A percentile compares a stretch with the other conserved stretches of the same genome.
These are phyloP conservation scores for Aplodontia rufa DNA, from an alignment of 2,113 vertebrate genomes.

Conservation along the genomic window DNA sequence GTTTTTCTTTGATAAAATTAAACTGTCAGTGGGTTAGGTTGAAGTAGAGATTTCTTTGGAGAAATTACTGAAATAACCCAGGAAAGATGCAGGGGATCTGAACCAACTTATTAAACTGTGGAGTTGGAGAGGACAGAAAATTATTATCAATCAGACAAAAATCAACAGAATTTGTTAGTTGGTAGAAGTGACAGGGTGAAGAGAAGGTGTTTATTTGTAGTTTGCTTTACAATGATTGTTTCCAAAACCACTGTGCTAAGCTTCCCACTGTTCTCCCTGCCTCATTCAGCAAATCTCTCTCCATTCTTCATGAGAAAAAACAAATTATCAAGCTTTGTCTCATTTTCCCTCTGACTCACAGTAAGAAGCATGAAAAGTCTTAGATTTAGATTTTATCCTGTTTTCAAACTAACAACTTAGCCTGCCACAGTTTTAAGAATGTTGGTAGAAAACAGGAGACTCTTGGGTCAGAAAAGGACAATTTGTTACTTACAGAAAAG, in stretches of 20 bases:
- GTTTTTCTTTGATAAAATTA: neutral
- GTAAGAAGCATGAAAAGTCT: neutral
- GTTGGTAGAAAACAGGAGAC: neutral
- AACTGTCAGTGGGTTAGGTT: neutral
- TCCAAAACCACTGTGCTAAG: neutral
- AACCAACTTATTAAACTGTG: neutral
- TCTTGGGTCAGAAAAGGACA: neutral
- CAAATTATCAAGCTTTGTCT: neutral
- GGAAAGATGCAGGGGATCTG: neutral
- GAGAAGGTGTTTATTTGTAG: neutral
- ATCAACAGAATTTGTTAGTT: neutral
- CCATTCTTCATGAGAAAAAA: neutral
- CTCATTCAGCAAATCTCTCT: neutral
- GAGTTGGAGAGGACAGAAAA: neutral
- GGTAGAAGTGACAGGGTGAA: neutral
- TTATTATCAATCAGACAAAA: neutral
- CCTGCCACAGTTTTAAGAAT: neutral
- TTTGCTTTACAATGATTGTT: neutral
- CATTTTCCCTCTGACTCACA: neutral
- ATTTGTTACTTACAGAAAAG: neutral
- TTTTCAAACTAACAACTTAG: neutral
- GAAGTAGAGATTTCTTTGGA: neutral
- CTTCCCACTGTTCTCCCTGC: neutral
- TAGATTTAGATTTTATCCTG: slow-evolving; percentile 31
- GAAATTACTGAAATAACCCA: neutral